Base-by-base conservation (phyloP, 2,113 vertebrate species). In the Istiophorus platypterus region DNA sequence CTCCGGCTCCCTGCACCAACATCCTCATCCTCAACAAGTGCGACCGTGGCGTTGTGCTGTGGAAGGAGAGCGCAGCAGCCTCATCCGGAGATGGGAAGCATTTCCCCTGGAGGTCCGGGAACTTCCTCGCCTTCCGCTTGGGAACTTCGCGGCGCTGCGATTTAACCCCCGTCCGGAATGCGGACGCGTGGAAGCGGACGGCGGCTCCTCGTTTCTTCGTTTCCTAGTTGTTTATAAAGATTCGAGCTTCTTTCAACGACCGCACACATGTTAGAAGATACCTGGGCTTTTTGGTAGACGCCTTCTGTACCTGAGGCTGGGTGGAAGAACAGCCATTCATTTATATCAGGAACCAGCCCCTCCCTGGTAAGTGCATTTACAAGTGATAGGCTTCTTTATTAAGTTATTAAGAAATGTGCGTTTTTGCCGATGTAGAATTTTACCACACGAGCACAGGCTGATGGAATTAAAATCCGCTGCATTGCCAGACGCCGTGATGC, bases 11-110 rank as follows among this genome's bases (percentile, higher is more conserved):
- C n/a, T 4, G 14, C 24, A 45, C 34, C 71, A 54, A n/a, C 77
- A 52, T 29, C 70, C 18, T 7, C 22, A 5, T 2, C 45, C 57
- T 52, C 91, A 89, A 85, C 91, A 90, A 76, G 86, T 89, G 76
- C 4, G 41, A 13, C 22, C 6, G 52, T 1, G 7, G 26, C 2
- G 69, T n/a, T 58, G 70, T 5, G n/a, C 34, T 58, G 37, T 0
- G 17, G 1, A 1, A 59, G 65, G 22, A 37, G 0, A 56, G 7
- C 39, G 47, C 26, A 37, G 39, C n/a, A 62, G 67, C 24, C n/a
- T 15, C 39, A 4, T 47, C 1, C 61, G 61, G 31, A 70, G 57
- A 42, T 4, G 49, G 14, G 45, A 67, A 5, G 15, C n/a, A 0
- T 58, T 24, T 24, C 39, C 52, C 57, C 1, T 15, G 37, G 45